Percentiles rank a stretch among this genome's conserved stretches.
phyloP scores from a whole-genome alignment of 2,888 invertebrate species.

The Macrosoma leucophasiata region DNA sequence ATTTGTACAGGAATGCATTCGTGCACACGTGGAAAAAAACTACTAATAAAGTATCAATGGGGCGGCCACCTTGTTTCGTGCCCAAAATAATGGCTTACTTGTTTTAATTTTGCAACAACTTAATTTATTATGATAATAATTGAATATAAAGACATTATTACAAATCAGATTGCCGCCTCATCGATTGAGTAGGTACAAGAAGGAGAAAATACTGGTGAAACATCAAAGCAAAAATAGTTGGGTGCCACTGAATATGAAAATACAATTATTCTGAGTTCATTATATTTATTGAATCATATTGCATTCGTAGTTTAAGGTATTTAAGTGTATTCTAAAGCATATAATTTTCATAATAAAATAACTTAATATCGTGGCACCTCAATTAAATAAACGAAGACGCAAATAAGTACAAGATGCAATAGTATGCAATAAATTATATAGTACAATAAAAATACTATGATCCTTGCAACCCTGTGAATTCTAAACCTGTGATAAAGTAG shows the following conservation, averaged over 20 bases:
- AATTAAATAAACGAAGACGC: slow-evolving; percentile 1
- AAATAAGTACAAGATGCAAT: slow-evolving; percentile 6
- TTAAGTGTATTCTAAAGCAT: neutral
- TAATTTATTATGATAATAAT: no score
- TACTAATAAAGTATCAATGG: slow-evolving; percentile 25
- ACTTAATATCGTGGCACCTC: slow-evolving; percentile 6
- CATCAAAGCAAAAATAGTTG: no score
- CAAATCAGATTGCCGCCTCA: no score
- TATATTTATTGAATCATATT: no score
- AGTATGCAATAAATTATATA: slow-evolving; percentile 14
- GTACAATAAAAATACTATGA: slow-evolving; percentile 32
- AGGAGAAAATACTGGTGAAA: no score
- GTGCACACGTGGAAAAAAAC: slow-evolving; percentile 35
- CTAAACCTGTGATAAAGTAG: slow-evolving; percentile 57
- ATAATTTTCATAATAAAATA: slow-evolving; percentile 8
- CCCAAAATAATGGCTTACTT: no score
- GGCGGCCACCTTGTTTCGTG: slow-evolving; percentile 13
- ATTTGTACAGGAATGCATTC: slow-evolving; percentile 53
- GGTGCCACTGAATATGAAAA: no score
- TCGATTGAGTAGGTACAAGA: no score
- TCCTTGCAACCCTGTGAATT: slow-evolving; percentile 64
- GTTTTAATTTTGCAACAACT: no score
- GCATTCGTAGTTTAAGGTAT: no score
- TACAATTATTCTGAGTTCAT: no score
- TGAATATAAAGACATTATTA: no score